phyloP scores from a whole-genome alignment of 2,113 vertebrate genomes.

The Sorex fumeus region DNA sequence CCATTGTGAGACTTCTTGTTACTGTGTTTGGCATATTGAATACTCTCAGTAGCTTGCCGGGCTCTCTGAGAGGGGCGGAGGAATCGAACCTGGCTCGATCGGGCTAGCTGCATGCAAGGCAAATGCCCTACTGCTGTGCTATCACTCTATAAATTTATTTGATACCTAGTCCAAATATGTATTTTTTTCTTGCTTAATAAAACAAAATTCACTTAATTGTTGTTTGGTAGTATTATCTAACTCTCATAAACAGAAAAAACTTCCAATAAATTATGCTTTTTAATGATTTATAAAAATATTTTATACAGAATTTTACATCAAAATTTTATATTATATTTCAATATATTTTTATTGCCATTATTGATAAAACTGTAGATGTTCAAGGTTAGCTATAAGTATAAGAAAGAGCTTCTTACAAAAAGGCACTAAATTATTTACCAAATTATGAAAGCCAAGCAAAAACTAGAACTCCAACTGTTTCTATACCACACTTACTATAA shows the following conservation, averaged over 20 bases:
- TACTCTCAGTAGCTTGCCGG: too few species aligned
- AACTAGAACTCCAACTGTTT: not conserved
- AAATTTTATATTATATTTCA: not conserved
- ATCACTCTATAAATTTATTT: too few species aligned
- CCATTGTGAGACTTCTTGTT: too few species aligned
- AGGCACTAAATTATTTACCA: not conserved
- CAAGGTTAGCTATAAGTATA: not conserved
- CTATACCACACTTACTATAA: not conserved
- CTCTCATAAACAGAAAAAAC: not conserved
- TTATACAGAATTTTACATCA: slow-evolving; percentile 23
- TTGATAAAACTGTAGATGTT: not conserved
- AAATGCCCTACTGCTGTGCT: too few species aligned
- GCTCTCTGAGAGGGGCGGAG: too few species aligned
- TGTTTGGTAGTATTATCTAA: not conserved
- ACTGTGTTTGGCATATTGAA: too few species aligned
- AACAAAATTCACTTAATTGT: not conserved
- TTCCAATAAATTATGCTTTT: not conserved
- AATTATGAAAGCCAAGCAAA: not conserved
- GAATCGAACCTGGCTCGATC: too few species aligned
- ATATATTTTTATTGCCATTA: not conserved
- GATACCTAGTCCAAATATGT: not conserved
- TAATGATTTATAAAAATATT: not conserved
- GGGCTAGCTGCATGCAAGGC: too few species aligned
- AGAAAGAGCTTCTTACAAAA: not conserved
- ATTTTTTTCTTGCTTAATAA: too few species aligned